A percentile compares a stretch with the other conserved stretches of the same genome.
phyloP scores from a whole-genome alignment of 2,888 invertebrate genomes.

The Psococerastis gibbosa region DNA sequence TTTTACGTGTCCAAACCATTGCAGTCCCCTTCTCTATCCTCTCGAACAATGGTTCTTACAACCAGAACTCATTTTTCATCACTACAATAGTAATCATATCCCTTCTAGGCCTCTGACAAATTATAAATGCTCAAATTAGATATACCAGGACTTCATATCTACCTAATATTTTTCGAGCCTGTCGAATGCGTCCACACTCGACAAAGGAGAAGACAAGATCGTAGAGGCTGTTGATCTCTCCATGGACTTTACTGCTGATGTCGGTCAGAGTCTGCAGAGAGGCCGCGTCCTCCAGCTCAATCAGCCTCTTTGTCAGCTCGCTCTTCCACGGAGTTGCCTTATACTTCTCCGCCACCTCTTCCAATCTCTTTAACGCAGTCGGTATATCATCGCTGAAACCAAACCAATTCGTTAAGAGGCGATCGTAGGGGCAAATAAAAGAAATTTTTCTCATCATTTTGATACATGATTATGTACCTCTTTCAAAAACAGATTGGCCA shows the following conservation, averaged over 20 bases:
- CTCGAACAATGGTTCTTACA: no score
- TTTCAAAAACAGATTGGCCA: no score
- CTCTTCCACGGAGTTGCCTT: conserved; percentile 58
- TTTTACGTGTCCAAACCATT: no score
- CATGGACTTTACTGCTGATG: conserved; percentile 53
- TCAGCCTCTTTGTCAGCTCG: conserved; percentile 47
- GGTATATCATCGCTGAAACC: conserved; percentile 39
- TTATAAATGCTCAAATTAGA: no score
- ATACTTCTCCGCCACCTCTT: conserved; percentile 44
- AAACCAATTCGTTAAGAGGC: conserved; percentile 8
- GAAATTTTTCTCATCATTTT: no score
- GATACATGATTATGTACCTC: no score
- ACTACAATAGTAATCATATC: no score
- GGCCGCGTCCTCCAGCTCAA: conserved; percentile 53
- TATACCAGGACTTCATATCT: no score
- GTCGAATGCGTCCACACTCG: conserved; percentile 56
- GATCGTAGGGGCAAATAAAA: no score
- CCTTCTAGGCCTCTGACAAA: no score
- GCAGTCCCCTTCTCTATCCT: no score
- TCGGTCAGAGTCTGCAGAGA: conserved; percentile 69
- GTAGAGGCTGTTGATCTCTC: conserved; percentile 66
- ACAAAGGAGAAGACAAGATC: conserved; percentile 69
- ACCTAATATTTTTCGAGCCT: conserved; percentile 57
- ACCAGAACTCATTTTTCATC: no score
- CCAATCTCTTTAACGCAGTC: conserved; percentile 49